Percentiles rank a stretch among this genome's conserved stretches.
phyloP scores from a whole-genome alignment of 1,140 invertebrate species.

The Ctenoplectra terminalis region DNA sequence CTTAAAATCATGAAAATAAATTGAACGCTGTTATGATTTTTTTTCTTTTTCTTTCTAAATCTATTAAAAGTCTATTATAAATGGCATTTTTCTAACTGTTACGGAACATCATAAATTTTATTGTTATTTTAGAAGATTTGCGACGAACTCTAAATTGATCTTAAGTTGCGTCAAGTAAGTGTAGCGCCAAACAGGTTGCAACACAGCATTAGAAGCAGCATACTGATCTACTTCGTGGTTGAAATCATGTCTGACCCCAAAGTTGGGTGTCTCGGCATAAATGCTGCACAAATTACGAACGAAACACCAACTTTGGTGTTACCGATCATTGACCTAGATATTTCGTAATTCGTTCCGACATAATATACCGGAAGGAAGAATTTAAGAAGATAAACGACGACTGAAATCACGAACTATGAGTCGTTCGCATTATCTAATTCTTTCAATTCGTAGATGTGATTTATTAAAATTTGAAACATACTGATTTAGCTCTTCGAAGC shows the following conservation, averaged over 20 bases:
- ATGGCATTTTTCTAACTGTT: too few species aligned
- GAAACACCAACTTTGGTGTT: not conserved
- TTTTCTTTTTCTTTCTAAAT: too few species aligned
- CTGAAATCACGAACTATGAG: not conserved
- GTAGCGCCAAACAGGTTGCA: conserved; percentile 3
- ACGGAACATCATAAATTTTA: too few species aligned
- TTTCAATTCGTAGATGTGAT: not conserved
- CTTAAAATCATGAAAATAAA: not conserved
- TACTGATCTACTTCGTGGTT: conserved; percentile 18
- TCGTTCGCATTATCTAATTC: not conserved
- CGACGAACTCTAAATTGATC: not conserved
- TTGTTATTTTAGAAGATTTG: not conserved
- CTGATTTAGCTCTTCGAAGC: too few species aligned
- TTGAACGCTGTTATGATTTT: too few species aligned
- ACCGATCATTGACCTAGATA: conserved; percentile 29
- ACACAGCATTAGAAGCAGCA: not conserved
- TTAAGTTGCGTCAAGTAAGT: not conserved
- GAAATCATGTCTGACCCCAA: conserved; percentile 31
- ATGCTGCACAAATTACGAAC: not conserved
- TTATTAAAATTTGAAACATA: not conserved
- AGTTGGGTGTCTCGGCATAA: not conserved
- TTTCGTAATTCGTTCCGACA: conserved; percentile 11
- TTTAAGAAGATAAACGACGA: not conserved
- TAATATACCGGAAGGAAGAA: conserved; percentile 9
- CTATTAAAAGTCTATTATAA: too few species aligned